These are phyloP conservation scores for Scopus umbretta DNA, from an alignment of 2,113 vertebrate genomes.

Conservation along the genomic window DNA sequence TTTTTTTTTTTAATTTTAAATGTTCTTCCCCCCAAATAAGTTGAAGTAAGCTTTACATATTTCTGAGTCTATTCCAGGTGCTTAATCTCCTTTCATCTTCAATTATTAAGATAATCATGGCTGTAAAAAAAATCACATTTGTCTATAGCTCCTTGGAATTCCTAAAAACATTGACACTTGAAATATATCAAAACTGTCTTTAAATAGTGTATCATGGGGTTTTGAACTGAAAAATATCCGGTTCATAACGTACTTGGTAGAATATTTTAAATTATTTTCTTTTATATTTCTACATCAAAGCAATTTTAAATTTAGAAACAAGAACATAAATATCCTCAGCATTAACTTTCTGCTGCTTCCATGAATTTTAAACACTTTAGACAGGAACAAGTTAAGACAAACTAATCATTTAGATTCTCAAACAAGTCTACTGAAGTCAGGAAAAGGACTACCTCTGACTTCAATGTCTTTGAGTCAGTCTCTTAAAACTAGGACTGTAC, in stretches of 20 bases:
- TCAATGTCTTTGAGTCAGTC: background rate
- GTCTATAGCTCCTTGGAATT: background rate
- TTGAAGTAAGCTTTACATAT: background rate
- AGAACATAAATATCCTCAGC: background rate
- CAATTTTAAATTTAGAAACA: background rate
- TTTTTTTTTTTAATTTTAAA: background rate
- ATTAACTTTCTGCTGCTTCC: background rate
- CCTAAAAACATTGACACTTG: background rate
- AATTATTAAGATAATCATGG: background rate
- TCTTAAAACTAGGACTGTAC: background rate
- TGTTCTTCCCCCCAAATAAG: background rate
- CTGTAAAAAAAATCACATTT: background rate
- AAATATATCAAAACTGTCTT: background rate
- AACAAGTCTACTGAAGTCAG: background rate
- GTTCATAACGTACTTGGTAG: background rate
- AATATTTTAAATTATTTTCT: background rate
- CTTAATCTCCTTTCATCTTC: background rate
- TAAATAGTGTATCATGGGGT: background rate
- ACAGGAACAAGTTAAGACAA: background rate
- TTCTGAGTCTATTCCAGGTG: background rate
- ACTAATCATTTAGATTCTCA: background rate
- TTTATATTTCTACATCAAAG: background rate
- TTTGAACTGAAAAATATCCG: background rate
- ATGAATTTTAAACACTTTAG: background rate
- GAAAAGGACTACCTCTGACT: background rate